Conservation (phyloP, 1,140 invertebrate genomes). For the Drosophila lini region DNA sequence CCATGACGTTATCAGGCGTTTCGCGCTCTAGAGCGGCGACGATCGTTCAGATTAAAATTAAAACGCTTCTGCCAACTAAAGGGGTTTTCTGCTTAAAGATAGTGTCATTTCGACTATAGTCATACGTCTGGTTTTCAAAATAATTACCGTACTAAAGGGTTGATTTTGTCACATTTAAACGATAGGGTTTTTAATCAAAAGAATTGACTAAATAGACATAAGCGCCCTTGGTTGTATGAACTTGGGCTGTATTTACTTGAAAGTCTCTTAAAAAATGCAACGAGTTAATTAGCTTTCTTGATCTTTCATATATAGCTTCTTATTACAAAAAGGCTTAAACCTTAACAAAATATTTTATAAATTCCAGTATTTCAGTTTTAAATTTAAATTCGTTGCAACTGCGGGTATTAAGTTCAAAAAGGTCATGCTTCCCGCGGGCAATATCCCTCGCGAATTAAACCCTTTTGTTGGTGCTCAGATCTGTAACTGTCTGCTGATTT, state of each 20-base stretch:
- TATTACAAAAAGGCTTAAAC: not conserved
- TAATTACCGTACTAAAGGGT: not conserved
- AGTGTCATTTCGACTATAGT: constrained; percentile 4
- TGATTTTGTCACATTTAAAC: not conserved
- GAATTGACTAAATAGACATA: not conserved
- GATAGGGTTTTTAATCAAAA: not conserved
- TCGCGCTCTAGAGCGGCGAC: constrained; percentile 17
- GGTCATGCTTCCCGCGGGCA: constrained; percentile 18
- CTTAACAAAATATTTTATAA: constrained; percentile 2
- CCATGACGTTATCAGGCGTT: constrained; percentile 39
- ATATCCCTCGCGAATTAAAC: constrained; percentile 25
- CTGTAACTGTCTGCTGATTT: constrained; percentile 71
- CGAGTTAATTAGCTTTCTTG: not conserved
- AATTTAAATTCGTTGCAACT: constrained; percentile 9
- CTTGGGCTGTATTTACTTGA: not conserved
- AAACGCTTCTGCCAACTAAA: constrained; percentile 10
- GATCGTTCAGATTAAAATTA: constrained; percentile 30
- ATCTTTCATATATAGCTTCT: not conserved
- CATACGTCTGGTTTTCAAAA: not conserved
- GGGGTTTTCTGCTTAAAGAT: constrained; percentile 30
- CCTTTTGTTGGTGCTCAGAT: constrained; percentile 31
- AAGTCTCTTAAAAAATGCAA: not conserved
- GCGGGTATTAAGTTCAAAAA: constrained; percentile 14
- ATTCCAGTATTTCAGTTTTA: not conserved
- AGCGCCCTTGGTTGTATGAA: not conserved